A percentile compares a stretch with the other conserved stretches of the same genome.
phyloP scores from a whole-genome alignment of 2,113 vertebrate species.

The Centropus unirufus region DNA sequence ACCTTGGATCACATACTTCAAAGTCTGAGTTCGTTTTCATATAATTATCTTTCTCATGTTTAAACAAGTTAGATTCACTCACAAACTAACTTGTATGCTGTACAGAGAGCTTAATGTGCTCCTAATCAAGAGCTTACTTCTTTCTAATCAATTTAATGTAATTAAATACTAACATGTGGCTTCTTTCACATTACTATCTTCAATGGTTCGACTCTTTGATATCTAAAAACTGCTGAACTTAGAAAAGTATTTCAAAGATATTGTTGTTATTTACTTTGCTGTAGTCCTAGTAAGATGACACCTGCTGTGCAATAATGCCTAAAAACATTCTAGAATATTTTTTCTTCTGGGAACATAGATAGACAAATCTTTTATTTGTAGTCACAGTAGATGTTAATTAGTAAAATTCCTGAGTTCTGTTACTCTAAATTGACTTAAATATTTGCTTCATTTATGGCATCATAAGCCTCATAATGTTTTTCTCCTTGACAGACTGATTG shows the following conservation, averaged over 20 bases:
- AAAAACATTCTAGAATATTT: background rate
- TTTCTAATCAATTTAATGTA: constrained; percentile 10
- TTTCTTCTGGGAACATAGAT: background rate
- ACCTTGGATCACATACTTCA: background rate
- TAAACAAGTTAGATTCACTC: background rate
- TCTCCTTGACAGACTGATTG: background rate
- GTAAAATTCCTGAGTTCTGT: background rate
- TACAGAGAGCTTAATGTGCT: background rate
- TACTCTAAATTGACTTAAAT: background rate
- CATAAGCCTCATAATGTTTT: background rate
- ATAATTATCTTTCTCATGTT: background rate
- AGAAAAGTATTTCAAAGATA: background rate
- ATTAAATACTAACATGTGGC: background rate
- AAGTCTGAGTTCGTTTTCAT: background rate
- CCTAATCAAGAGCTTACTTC: background rate
- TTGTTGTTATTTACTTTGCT: background rate
- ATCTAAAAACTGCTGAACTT: background rate
- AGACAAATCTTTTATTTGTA: background rate
- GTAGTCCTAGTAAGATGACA: background rate
- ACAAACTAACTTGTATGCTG: background rate
- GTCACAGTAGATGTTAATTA: background rate
- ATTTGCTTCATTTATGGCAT: background rate
- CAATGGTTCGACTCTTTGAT: background rate
- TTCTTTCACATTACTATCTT: background rate
- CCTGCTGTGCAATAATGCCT: background rate